Evolutionary conservation across 2,113 vertebrate species (phyloP), one percentile per base, ranked within the genome.

Genomic region (Podarcis raffonei): DNA sequence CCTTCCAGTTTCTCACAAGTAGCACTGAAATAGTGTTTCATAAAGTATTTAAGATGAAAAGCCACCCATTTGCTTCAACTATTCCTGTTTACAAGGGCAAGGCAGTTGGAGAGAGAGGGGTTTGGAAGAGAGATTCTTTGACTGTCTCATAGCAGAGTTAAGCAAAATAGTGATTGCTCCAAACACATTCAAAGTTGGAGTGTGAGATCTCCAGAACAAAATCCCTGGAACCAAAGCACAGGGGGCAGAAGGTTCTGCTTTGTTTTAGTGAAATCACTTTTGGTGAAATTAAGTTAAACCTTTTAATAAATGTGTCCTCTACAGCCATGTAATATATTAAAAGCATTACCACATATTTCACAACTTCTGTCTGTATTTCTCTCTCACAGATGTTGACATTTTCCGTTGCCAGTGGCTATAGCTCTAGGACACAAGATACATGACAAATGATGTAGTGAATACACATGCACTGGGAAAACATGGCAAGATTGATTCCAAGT

Each of bases 371-470:
- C 6, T 89, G 83, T 48, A 1, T 76, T 22, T 85, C 2, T 1
- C 13, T 89, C 84, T 84, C 35, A 16, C 12, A 2, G 0, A 0
- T 80, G 8, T 42, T 86, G 59, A 87, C 76, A 75, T 66, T 79
- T 65, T 25, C 77, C 20, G 74, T 87, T 83, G 5, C 68, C 2
- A 77, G 68, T 87, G 86, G 84, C 2, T 5, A 85, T 82, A n/a
- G 77, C 1, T 79, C 1, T 0, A 7, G 6, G 23, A 76, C 35
- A 89, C 11, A 8, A 72, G 68, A 80, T 74, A 37, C 23, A 35
- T 84, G 87, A 84, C 74, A 89, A 89, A 78, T 69, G 83, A 4
- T 81, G 68, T 89, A 84, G 89, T 5, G 0, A 90, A 90, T 79
- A 71, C 32, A 30, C 15, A 13, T 87, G 78, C 9, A 74, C 57